These are phyloP conservation scores for Zaprionus africanus DNA, from an alignment of 1,140 invertebrate species.

Conservation along the genomic window DNA sequence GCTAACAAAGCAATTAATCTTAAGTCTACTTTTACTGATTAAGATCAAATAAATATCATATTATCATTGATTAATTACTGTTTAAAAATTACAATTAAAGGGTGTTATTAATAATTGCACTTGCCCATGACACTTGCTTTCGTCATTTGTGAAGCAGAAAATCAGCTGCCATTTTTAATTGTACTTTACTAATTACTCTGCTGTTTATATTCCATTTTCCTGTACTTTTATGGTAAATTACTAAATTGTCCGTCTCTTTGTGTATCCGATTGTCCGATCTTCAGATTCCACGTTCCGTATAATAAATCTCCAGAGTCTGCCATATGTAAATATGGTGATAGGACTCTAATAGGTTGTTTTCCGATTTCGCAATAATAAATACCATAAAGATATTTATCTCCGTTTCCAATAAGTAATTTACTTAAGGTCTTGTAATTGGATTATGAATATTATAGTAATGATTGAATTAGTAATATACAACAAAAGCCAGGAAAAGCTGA, in stretches of 20 bases:
- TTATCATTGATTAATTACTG: neutral
- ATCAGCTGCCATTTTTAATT: neutral
- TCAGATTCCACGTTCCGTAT: too few relatives aligned
- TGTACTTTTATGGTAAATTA: neutral
- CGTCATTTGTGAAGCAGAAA: neutral
- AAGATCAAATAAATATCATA: neutral
- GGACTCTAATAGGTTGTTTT: neutral
- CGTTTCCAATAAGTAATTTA: too few relatives aligned
- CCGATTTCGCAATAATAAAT: neutral
- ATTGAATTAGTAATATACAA: neutral
- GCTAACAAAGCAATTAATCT: neutral
- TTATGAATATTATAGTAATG: neutral
- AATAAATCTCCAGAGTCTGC: too few relatives aligned
- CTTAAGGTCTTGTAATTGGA: too few relatives aligned
- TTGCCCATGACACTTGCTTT: neutral
- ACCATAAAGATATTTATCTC: too few relatives aligned
- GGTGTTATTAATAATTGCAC: neutral
- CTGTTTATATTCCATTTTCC: neutral
- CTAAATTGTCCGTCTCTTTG: neutral
- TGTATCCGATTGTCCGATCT: neutral
- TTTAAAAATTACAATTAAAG: neutral
- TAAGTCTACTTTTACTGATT: neutral
- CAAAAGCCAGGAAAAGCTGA: neutral
- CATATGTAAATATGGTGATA: neutral
- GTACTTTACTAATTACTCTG: conserved; percentile 2